Base-by-base conservation (phyloP, 2,888 invertebrate genomes). In the Lithophane leautieri region DNA sequence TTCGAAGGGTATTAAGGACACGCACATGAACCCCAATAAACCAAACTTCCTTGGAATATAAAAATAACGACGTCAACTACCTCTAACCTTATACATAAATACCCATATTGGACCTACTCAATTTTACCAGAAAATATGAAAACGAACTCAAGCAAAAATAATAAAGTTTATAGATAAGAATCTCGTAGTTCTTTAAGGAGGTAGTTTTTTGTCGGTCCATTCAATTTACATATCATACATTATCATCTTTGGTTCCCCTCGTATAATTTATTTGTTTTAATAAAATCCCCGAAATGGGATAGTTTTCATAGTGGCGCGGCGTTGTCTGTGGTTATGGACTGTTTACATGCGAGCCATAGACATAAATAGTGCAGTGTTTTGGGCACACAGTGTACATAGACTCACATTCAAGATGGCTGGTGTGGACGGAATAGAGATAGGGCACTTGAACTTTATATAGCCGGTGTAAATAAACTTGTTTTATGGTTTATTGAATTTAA, bases 281-380 rank as follows among this genome's bases (percentile, higher is more conserved):
- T 94, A 94, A 93, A 94, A 94, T 92, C 91, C 92, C 89, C 84
- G 91, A 92, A 92, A 94, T 92, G 92, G 92, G 90, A 91, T 93
- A 94, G 94, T 95, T 95, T 94, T 93, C 93, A 92, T 95, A 94
- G 90, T 88, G 91, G 93, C 91, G 93, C 90, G 88, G 90, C 89
- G 90, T 90, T 92, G 92, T 93, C 91, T 91, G 89, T 87, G 90
- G 91, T 96, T 96, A 96, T 95, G 94, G 94, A 87, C 89, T 89
- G 92, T 95, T 95, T 93, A 94, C 96, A 96, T 96, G 96, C 96
- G 89, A 95, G 88, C 91, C 90, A 72, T 88, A 79, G 73, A 81
- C 83, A 82, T 87, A 88, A 87, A 87, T 86, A 86, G 88, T 83
- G 79, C 76, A 73, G 65, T 82, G 79, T 85, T 85, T 85, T 67